Conservation (phyloP, 1,140 invertebrate species). For the Drosophila sp. region DNA sequence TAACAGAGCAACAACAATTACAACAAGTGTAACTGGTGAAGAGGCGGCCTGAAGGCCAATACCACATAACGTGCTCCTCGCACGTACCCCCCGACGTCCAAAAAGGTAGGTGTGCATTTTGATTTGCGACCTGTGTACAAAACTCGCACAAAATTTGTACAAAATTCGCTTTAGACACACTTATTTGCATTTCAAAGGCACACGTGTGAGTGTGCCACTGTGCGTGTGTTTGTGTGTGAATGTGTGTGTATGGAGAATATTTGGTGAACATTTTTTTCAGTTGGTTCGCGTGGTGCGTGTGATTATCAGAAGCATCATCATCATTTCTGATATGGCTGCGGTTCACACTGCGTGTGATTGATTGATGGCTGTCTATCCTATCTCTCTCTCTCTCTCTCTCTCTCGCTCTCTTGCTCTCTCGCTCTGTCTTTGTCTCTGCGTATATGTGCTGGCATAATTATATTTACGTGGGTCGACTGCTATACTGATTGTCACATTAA, state of each 20-base stretch:
- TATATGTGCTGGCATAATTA: constrained; percentile 42
- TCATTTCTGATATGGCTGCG: constrained; percentile 53
- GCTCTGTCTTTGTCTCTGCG: too few relatives aligned
- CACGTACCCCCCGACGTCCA: constrained; percentile 7
- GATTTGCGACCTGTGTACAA: constrained; percentile 53
- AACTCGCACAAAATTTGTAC: constrained; percentile 46
- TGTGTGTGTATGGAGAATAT: constrained; percentile 9
- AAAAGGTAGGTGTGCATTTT: constrained; percentile 68
- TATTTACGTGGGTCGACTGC: constrained; percentile 37
- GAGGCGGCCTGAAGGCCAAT: constrained; percentile 46
- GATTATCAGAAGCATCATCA: constrained; percentile 58
- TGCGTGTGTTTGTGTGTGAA: constrained; percentile 3
- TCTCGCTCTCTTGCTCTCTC: background rate
- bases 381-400: background rate
- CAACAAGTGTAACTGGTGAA: constrained; percentile 23
- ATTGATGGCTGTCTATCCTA: constrained; percentile 51
- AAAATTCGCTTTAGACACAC: constrained; percentile 62
- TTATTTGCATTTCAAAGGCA: constrained; percentile 67
- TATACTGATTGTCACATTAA: constrained; percentile 38
- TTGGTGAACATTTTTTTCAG: background rate
- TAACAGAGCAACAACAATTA: constrained; percentile 22
- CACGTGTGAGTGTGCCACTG: constrained; percentile 7
- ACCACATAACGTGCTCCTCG: background rate
- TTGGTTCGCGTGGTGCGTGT: constrained; percentile 27
- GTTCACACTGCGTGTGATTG: constrained; percentile 74